Evolutionary conservation across 1,140 invertebrate genomes (phyloP).

Genomic region (Ceratosolen fusciceps): DNA sequence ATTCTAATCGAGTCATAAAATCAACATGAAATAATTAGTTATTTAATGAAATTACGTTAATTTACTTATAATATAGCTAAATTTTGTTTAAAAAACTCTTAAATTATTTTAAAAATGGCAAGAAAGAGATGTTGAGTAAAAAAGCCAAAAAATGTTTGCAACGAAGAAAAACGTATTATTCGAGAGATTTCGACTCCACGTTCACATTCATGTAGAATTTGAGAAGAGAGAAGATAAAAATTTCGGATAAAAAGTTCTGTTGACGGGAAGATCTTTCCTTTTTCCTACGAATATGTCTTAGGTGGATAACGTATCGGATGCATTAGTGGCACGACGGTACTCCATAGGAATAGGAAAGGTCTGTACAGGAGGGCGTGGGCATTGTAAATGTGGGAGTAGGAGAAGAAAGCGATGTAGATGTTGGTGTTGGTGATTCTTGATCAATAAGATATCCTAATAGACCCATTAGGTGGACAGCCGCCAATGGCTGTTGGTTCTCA

Average conservation of each 20-base stretch:
- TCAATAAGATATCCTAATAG: constrained; percentile 14
- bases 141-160: too few species aligned
- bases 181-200: too few species aligned
- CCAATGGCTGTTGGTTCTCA: neutral
- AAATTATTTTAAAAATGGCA: too few species aligned
- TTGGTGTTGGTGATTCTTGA: neutral
- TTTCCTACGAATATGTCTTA: neutral
- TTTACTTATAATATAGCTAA: too few species aligned
- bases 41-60: too few species aligned
- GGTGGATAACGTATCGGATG: neutral
- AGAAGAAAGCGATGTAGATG: neutral
- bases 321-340: neutral
- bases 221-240: neutral
- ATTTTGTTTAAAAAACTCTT: too few species aligned
- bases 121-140: too few species aligned
- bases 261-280: neutral
- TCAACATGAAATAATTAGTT: too few species aligned
- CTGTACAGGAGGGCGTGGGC: neutral
- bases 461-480: constrained; percentile 4
- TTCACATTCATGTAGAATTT: neutral
- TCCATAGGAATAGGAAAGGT: neutral
- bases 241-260: neutral
- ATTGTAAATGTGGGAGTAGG: too few species aligned
- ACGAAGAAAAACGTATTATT: too few species aligned
- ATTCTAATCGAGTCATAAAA: too few species aligned